A percentile compares a stretch with the other conserved stretches of the same genome.
phyloP scores from a whole-genome alignment of 2,797 vertebrate species.

The Pterois miles region DNA sequence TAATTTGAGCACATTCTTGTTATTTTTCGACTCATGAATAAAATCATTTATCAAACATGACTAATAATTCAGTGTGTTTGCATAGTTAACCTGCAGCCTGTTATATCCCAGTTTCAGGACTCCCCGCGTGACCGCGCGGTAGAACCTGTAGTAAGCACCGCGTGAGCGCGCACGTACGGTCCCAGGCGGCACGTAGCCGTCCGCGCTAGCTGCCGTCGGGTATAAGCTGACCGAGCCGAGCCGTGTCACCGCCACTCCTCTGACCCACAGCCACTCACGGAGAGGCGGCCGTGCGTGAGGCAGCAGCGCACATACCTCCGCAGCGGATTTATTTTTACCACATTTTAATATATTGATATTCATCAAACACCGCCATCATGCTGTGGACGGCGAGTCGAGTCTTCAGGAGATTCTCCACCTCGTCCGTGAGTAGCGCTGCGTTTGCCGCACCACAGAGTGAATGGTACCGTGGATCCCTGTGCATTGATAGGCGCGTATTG shows the following conservation, averaged over 20 bases:
- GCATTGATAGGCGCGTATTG: no score
- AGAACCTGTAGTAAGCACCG: not conserved
- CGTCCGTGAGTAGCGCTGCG: constrained; percentile 82
- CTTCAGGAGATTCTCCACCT: constrained; percentile 86
- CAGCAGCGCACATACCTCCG: not conserved
- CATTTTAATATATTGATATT: not conserved
- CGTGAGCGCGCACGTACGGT: constrained; percentile 56
- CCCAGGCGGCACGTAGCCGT: not conserved
- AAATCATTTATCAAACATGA: no score
- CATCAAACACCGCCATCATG: constrained; percentile 77
- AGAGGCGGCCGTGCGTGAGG: constrained; percentile 37
- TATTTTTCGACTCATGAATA: no score
- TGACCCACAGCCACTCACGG: not conserved
- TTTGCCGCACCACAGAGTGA: not conserved
- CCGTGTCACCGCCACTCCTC: not conserved
- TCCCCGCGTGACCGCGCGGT: not conserved
- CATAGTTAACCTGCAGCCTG: no score
- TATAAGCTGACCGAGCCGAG: constrained; percentile 34
- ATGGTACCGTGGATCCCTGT: no score
- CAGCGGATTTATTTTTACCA: not conserved
- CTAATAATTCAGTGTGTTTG: no score
- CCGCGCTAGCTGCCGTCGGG: constrained; percentile 17
- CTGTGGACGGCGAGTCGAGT: constrained; percentile 81
- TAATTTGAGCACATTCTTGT: no score
- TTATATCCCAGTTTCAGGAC: no score